phyloP scores from a whole-genome alignment of 2,113 vertebrate species.

The Kryptolebias marmoratus region DNA sequence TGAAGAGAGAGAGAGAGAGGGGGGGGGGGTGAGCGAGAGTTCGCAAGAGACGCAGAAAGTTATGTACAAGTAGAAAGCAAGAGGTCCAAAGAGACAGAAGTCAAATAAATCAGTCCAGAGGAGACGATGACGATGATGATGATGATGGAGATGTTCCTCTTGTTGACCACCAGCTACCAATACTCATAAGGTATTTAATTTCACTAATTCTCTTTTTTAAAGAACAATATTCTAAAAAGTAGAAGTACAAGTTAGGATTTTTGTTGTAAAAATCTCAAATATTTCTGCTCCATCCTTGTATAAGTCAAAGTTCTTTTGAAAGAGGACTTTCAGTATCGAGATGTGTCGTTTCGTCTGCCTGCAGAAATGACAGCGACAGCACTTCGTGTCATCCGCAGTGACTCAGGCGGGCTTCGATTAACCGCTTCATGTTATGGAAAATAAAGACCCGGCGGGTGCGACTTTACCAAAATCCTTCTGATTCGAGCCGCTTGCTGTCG shows the following conservation, averaged over 20 bases:
- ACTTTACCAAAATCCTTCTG: no score
- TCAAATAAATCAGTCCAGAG: conserved; percentile 5
- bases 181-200: conserved; percentile 44
- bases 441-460: no score
- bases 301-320: no score
- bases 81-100: not conserved
- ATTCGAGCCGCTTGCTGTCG: no score
- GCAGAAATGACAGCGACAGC: no score
- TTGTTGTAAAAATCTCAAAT: not conserved
- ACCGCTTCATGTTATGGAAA: no score
- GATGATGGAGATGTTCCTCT: conserved; percentile 30
- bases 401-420: no score
- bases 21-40: conserved; percentile 20
- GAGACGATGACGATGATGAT: conserved; percentile 32
- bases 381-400: no score
- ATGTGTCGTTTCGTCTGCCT: no score
- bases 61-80: conserved; percentile 17
- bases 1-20: conserved; percentile 29
- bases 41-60: not conserved
- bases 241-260: not conserved
- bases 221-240: no score
- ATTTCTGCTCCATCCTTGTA: no score
- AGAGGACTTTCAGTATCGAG: no score
- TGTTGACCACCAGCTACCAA: conserved; percentile 7
- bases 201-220: not conserved